These are phyloP conservation scores for Lysiphlebus fabarum DNA, from an alignment of 1,140 invertebrate species.

Conservation along the genomic window DNA sequence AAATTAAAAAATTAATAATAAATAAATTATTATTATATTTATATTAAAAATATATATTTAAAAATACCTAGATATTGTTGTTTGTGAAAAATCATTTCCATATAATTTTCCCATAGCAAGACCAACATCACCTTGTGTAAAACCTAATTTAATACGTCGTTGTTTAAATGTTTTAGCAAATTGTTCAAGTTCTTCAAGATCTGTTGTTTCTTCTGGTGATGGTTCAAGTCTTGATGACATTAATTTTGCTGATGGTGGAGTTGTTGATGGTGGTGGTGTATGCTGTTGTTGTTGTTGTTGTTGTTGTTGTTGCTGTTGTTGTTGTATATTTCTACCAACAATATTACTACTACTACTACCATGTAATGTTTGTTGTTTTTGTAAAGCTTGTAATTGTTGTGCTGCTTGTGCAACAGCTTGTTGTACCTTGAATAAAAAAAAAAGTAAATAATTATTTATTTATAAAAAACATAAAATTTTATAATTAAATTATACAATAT, in stretches of 20 bases:
- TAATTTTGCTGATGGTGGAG: constrained; percentile 53
- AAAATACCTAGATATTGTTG: constrained; percentile 86
- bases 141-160: constrained; percentile 91
- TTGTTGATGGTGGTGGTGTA: constrained; percentile 50
- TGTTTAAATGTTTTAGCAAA: constrained; percentile 97
- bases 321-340: constrained; percentile 39
- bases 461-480: too few relatives aligned
- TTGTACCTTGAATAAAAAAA: too few relatives aligned
- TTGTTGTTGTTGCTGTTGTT: too few relatives aligned
- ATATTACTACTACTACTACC: constrained; percentile 43
- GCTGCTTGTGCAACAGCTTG: constrained; percentile 80
- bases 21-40: neutral
- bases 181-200: constrained; percentile 92
- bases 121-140: constrained; percentile 98
- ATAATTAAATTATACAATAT: too few relatives aligned
- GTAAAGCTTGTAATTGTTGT: constrained; percentile 76
- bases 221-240: constrained; percentile 67
- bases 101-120: constrained; percentile 98
- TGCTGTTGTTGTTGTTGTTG: constrained; percentile 39
- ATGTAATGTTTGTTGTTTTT: constrained; percentile 67
- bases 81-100: constrained; percentile 98
- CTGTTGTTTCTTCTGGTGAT: constrained; percentile 86
- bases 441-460: too few relatives aligned
- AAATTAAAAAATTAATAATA: neutral
- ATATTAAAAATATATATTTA: constrained; percentile 1